phyloP scores from a whole-genome alignment of 2,888 invertebrate species.

The Diplolepis rosae region DNA sequence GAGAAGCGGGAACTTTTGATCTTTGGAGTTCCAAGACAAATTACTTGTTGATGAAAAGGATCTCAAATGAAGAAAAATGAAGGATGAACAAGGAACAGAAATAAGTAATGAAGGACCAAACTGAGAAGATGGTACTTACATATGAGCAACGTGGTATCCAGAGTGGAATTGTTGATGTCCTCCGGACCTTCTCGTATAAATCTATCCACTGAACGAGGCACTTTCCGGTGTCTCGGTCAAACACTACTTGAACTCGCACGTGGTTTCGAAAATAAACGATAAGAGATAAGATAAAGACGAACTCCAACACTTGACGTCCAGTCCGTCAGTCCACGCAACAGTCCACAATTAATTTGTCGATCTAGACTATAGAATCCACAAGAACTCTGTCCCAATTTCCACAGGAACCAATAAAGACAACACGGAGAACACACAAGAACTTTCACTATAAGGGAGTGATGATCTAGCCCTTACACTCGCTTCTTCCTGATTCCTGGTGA shows the following conservation, averaged over 20 bases:
- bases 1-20: too few species aligned
- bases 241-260: constrained; percentile 50
- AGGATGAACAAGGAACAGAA: constrained; percentile 32
- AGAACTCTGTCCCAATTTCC: not conserved
- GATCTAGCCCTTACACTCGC: not conserved
- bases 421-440: not conserved
- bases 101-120: constrained; percentile 36
- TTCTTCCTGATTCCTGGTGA: not conserved
- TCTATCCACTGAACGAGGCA: constrained; percentile 68
- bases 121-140: constrained; percentile 34
- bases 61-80: not conserved
- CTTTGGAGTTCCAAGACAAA: too few species aligned
- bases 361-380: not conserved
- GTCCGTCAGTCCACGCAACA: constrained; percentile 39
- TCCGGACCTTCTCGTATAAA: constrained; percentile 67
- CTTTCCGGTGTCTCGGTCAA: constrained; percentile 51
- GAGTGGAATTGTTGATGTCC: constrained; percentile 70
- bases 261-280: not conserved
- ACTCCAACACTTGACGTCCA: not conserved
- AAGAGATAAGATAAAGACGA: not conserved
- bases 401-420: not conserved
- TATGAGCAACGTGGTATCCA: constrained; percentile 46
- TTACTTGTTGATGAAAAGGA: too few species aligned
- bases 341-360: constrained; percentile 3
- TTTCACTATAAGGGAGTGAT: not conserved